Percentiles rank a stretch among this genome's conserved stretches.
Evolutionary conservation across 2,888 invertebrate genomes (phyloP).

Genomic region (Merodon equestris): DNA sequence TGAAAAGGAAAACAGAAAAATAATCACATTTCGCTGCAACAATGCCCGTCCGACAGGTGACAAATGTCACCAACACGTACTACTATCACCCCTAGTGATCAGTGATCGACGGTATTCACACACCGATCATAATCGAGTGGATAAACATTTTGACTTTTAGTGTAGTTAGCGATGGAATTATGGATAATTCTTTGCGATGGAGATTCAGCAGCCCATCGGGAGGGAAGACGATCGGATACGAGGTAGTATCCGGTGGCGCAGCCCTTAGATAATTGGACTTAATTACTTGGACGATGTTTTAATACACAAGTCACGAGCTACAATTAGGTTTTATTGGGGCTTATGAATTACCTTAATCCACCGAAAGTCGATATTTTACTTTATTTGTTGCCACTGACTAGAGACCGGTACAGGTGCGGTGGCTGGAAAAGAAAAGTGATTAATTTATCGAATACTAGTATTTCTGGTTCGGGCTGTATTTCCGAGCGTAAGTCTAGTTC

Average conservation of each 20-base stretch:
- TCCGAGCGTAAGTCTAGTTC: too few relatives aligned
- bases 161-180: conserved; percentile 1
- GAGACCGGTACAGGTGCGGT: too few relatives aligned
- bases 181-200: conserved; percentile 1
- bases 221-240: too few relatives aligned
- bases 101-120: conserved; percentile 18
- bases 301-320: conserved; percentile 24
- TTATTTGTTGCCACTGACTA: too few relatives aligned
- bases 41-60: conserved; percentile 2
- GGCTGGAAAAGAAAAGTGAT: too few relatives aligned
- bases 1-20: conserved; percentile 8
- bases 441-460: too few relatives aligned
- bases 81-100: conserved; percentile 6
- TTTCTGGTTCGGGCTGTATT: too few relatives aligned
- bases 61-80: conserved; percentile 9
- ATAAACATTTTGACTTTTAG: conserved; percentile 18
- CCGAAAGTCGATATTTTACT: too few relatives aligned
- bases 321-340: too few relatives aligned
- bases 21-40: conserved; percentile 14
- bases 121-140: conserved; percentile 18
- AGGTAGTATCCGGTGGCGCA: background rate
- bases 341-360: too few relatives aligned
- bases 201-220: too few relatives aligned
- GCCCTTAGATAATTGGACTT: background rate
- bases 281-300: conserved; percentile 6